Base-by-base conservation (phyloP, 2,888 invertebrate species). In the Schrankia costaestrigalis region DNA sequence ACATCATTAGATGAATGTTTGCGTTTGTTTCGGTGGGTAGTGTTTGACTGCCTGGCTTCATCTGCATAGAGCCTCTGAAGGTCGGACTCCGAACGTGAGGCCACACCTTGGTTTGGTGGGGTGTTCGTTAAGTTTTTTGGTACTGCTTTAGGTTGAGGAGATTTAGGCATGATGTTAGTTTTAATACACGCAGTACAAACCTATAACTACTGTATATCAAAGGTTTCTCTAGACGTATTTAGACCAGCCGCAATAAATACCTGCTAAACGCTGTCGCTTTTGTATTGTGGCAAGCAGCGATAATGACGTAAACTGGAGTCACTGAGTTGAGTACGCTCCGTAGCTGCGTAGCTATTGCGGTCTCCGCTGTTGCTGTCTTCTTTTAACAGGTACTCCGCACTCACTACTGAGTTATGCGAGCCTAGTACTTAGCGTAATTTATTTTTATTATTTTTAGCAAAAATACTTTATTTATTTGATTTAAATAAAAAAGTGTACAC, bases 281-380 rank as follows among this genome's bases (percentile, higher is more conserved):
- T 25, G 24, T 25, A 8, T 25, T 25, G 24, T 25, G 13, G 12
- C 24, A 25, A 25, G 12, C n/a, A n/a, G n/a, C n/a, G n/a, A n/a
- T n/a, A n/a, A n/a, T n/a, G n/a, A n/a, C n/a, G n/a, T n/a, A n/a
- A n/a, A n/a, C n/a, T n/a, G n/a, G n/a, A n/a, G n/a, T n/a, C 13
- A 13, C 8, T 13, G 1, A 2, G n/a, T 12, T 3, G 24, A 12
- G 8, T 8, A 12, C 24, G n/a, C 22, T 2, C 1, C 3, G 3
- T 1, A 1, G 22, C 22, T 22, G 22, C 10, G 6, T 22, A 3
- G 12, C 11, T 12, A 24, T 11, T 12, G 11, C 13, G 12, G 24
- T 24, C 11, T 24, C 8, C 12, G 24, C n/a, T n/a, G n/a, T 24
- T 24, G 24, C 3, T 24, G 24, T 24, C 24, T 11, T 12, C 1